Evolutionary conservation across 2,113 vertebrate genomes (phyloP).

Genomic region (Naja naja): DNA sequence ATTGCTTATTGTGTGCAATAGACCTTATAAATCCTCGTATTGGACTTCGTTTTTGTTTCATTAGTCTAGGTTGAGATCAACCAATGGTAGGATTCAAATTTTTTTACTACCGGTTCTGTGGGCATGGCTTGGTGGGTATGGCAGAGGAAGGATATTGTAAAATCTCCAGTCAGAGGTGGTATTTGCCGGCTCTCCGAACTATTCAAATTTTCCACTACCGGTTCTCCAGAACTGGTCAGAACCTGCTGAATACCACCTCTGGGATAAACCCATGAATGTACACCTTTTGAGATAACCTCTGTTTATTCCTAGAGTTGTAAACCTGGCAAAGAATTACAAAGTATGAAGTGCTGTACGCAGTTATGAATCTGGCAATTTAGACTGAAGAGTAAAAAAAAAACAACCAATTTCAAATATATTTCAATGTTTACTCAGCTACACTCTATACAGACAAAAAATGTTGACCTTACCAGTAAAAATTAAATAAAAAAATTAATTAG

Average conservation of each 20-base stretch:
- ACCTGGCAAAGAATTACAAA: not conserved
- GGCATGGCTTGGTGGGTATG: rapidly evolving
- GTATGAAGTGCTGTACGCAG: not conserved
- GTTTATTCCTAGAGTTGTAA: not conserved
- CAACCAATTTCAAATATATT: not conserved
- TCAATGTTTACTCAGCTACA: not conserved
- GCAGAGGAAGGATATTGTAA: too few species aligned
- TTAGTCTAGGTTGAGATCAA: not conserved
- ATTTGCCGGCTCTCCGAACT: too few species aligned
- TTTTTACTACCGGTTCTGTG: too few species aligned
- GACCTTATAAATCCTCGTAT: not conserved
- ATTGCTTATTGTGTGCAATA: not conserved
- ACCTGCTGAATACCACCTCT: too few species aligned
- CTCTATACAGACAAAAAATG: not conserved
- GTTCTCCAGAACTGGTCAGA: too few species aligned
- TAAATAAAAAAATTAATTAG: not conserved
- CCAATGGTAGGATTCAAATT: too few species aligned
- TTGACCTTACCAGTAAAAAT: not conserved
- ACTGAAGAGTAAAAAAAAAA: not conserved
- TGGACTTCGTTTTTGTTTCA: not conserved
- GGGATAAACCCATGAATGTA: not conserved
- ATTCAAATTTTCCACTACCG: too few species aligned
- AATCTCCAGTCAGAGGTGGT: too few species aligned
- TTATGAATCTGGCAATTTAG: not conserved
- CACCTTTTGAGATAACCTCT: not conserved